Evolutionary conservation across 2,888 invertebrate genomes (phyloP), one percentile per base, ranked within the genome.

Genomic region (Ochropleura plecta): DNA sequence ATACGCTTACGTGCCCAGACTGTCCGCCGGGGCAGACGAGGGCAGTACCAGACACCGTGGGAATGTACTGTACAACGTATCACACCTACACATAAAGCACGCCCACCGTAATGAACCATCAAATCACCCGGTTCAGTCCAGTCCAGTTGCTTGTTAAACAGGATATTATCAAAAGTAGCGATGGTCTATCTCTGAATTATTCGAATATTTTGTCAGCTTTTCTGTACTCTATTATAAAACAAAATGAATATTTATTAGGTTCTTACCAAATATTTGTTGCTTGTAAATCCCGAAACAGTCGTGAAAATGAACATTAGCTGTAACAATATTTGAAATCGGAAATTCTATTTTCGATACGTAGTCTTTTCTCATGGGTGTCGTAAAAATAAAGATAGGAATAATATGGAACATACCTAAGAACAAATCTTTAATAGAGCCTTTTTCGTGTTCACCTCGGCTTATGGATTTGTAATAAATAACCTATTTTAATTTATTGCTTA

Each of bases 1-100:
- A 85, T 80, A 73, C 64, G 74, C 74, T 80, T 80, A 86, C 85
- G 87, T 86, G 87, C 76, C 57, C 75, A n/a, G 87, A 85, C 83
- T 87, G 73, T 67, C 86, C 83, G 49, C 69, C n/a, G 63, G 57
- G 40, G 57, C 65, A 71, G 70, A 55, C 60, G 71, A 68, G 57
- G 57, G 60, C 71, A 69, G n/a, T 60, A 48, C 67, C 44, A 48
- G 51, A 44, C 71, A 74, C 65, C 76, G 87, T 85, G 85, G 71
- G 85, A 82, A 82, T 79, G 64, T 78, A 76, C 60, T 40, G 18
- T 49, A 70, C 73, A 73, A 67, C 73, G 71, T 75, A 49, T 63
- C 62, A 57, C 62, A 78, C 44, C 49, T 67, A 42, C 57, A 40
- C 40, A 51, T 51, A 40, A 49, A 46, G 42, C 40, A 16, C n/a